Evolutionary conservation across 2,113 vertebrate species (phyloP).

Genomic region (Corythaeola cristata): DNA sequence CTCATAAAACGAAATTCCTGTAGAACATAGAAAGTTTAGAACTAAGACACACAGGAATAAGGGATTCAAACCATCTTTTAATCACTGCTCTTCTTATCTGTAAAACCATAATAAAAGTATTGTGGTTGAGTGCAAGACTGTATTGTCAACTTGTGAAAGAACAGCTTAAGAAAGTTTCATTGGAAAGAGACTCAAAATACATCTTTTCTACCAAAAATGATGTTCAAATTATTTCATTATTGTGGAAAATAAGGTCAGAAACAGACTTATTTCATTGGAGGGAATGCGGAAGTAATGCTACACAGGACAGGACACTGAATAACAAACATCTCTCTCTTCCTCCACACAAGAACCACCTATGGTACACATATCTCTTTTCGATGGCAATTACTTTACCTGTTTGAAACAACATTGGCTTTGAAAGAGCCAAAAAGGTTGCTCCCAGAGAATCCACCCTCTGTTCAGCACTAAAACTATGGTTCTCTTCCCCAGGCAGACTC

Average conservation of each 20-base stretch:
- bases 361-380: background rate
- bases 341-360: background rate
- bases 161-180: background rate
- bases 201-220: background rate
- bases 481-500: background rate
- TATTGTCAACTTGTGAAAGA: background rate
- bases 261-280: background rate
- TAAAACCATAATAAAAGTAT: background rate
- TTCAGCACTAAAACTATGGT: rapidly evolving
- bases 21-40: background rate
- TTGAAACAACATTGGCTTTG: background rate
- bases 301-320: background rate
- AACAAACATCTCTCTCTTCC: background rate
- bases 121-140: background rate
- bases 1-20: background rate
- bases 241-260: background rate
- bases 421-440: background rate
- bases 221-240: background rate
- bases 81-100: background rate
- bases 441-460: background rate
- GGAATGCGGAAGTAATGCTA: background rate
- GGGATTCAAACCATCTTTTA: background rate
- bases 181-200: background rate
- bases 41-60: background rate
- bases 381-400: background rate